Evolutionary conservation across 2,888 invertebrate genomes (phyloP).

Genomic region (Tinea semifulvella): DNA sequence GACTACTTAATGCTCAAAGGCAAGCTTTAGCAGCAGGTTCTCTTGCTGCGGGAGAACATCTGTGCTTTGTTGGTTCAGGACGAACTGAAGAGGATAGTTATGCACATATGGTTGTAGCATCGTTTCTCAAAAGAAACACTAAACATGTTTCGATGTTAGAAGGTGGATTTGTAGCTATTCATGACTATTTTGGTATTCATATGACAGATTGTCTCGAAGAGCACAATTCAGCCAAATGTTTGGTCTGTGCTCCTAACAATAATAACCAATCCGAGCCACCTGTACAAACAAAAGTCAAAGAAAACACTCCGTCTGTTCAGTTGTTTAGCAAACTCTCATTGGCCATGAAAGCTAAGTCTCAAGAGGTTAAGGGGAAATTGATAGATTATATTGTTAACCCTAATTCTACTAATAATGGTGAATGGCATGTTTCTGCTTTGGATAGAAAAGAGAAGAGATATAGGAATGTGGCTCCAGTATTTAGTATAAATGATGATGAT

Average conservation of each 20-base stretch:
- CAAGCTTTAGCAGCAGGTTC: slow-evolving; percentile 89
- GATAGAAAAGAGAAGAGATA: slow-evolving; percentile 89
- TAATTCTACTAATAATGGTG: slow-evolving; percentile 68
- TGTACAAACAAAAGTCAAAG: slow-evolving; percentile 32
- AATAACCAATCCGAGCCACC: slow-evolving; percentile 40
- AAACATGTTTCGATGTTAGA: slow-evolving; percentile 91
- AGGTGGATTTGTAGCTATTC: slow-evolving; percentile 89
- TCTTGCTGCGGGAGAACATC: slow-evolving; percentile 85
- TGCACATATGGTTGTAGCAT: slow-evolving; percentile 98
- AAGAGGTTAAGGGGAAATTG: slow-evolving; percentile 90
- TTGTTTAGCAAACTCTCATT: slow-evolving; percentile 85
- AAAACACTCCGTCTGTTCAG: slow-evolving; percentile 68
- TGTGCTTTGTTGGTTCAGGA: slow-evolving; percentile 94
- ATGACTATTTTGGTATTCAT: slow-evolving; percentile 84
- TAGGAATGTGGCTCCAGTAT: slow-evolving; percentile 90
- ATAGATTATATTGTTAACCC: slow-evolving; percentile 95
- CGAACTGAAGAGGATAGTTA: slow-evolving; percentile 94
- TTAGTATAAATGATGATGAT: slow-evolving; percentile 91
- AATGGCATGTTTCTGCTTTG: slow-evolving; percentile 84
- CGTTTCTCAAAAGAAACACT: slow-evolving; percentile 93
- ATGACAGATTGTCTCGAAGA: slow-evolving; percentile 84
- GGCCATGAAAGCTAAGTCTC: slow-evolving; percentile 90
- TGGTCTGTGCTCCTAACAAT: slow-evolving; percentile 76
- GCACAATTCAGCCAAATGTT: slow-evolving; percentile 81
- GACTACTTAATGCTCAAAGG: slow-evolving; percentile 87